These are phyloP conservation scores for Rhopilema esculentum DNA, from an alignment of 30 jellyfish, hydroid and myxozoan species.

Conservation along the genomic window DNA sequence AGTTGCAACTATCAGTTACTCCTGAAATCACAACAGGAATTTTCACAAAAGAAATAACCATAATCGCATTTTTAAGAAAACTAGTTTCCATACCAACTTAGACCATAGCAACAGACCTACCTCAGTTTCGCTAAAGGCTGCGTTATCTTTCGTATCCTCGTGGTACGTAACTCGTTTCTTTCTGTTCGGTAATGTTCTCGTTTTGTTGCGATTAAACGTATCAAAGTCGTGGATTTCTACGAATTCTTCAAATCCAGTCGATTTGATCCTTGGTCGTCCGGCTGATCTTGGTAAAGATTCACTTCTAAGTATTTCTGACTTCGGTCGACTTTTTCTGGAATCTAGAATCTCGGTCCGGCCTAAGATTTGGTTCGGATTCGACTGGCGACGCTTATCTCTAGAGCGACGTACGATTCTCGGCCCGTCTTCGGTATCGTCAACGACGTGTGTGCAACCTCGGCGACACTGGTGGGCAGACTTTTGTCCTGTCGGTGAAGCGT, in stretches of 20 bases:
- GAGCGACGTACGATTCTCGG: constrained; percentile 56
- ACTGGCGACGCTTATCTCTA: constrained; percentile 48
- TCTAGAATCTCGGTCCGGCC: constrained; percentile 69
- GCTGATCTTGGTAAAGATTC: constrained; percentile 57
- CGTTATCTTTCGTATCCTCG: constrained; percentile 42
- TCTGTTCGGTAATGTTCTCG: constrained; percentile 54
- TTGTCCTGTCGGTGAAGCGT: constrained; percentile 29
- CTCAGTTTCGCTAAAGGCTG: constrained; percentile 55
- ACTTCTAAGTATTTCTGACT: constrained; percentile 50
- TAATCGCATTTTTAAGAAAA: no score
- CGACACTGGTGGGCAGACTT: constrained; percentile 28
- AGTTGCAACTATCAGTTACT: no score
- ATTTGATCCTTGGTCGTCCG: constrained; percentile 56
- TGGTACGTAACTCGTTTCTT: constrained; percentile 66
- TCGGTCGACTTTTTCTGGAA: constrained; percentile 41
- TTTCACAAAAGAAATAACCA: no score
- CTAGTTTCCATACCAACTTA: no score
- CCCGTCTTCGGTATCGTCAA: constrained; percentile 46
- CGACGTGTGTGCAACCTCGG: constrained; percentile 59
- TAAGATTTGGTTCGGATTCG: constrained; percentile 70
- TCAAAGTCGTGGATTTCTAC: constrained; percentile 59
- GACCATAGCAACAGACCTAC: neutral
- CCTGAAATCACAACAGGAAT: no score
- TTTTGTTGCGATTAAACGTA: constrained; percentile 37
- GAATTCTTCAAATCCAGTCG: constrained; percentile 61